Evolutionary conservation across 2,113 vertebrate species (phyloP).

Genomic region (Notarius quadriscutis): DNA sequence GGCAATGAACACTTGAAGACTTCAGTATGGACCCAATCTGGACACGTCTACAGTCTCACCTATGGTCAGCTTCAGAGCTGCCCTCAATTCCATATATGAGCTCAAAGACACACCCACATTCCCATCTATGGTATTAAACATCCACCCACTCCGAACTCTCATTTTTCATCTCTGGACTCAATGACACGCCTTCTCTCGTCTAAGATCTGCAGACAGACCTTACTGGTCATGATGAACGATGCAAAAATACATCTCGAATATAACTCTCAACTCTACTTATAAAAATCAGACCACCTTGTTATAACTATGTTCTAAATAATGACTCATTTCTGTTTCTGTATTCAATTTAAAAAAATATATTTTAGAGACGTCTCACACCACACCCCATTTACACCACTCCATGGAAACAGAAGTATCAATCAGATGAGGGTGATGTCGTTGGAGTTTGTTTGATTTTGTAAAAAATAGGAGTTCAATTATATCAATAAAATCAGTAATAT

Average conservation of each 20-base stretch:
- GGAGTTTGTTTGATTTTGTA: not conserved
- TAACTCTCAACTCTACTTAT: not conserved
- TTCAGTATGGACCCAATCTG: not conserved
- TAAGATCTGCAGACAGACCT: not conserved
- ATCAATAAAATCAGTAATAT: not conserved
- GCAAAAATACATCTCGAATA: not conserved
- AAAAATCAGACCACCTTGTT: not conserved
- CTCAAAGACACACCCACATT: not conserved
- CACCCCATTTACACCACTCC: not conserved
- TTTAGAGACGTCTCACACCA: not conserved
- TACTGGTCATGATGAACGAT: not conserved
- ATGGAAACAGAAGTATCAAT: not conserved
- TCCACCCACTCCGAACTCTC: not conserved
- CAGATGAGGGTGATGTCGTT: not conserved
- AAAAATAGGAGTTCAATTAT: not conserved
- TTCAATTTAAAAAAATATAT: not conserved
- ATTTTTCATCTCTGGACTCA: not conserved
- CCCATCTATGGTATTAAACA: not conserved
- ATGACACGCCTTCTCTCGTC: not conserved
- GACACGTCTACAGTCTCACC: not conserved
- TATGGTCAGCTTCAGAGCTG: not conserved
- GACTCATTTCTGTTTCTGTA: not conserved
- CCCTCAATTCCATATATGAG: not conserved
- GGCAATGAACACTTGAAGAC: not conserved
- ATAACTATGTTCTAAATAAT: not conserved